Base-by-base conservation (phyloP, 2,888 invertebrate species). In the Lochmaea crataegi region DNA sequence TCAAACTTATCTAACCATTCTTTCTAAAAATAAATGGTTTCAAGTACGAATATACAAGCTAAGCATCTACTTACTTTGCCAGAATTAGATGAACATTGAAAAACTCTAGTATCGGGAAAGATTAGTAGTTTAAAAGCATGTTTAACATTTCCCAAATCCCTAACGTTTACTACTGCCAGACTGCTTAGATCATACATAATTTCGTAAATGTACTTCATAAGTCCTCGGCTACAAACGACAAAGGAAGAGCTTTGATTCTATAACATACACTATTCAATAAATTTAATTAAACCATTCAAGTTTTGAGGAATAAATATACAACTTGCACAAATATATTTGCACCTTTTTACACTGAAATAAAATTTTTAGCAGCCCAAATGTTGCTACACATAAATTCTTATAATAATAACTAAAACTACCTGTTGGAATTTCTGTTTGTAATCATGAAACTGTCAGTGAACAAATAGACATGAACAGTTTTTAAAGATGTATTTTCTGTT, bases 1-100 rank as follows among this genome's bases (percentile, higher is more conserved):
- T 98, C 98, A 84, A 97, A 93, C 84, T 95, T 94, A 79, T 96
- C 96, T 79, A 98, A 88, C 98, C 98, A 98, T 83, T 97, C 96
- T 88, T 94, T 94, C 92, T 96, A 79, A 53, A 48, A 48, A n/a
- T n/a, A 48, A 48, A 14, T n/a, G n/a, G 14, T 1, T 7, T n/a
- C n/a, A n/a, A n/a, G 7, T 7, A n/a, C 0, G 14, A n/a, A n/a
- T 48, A n/a, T 48, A 48, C n/a, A n/a, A n/a, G 5, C 7, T 7
- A 18, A 57, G 18, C 6, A 14, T 68, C 38, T 58, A 68, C 76
- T 77, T 80, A 86, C 87, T 82, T 87, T 87, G 67, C 81, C 84
- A 80, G 93, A 88, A 83, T 93, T 90, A 79, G 94, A 94, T 76
- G 95, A 93, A 82, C 96, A 96, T 84, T 97, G 96, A 86, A 96